phyloP scores from a whole-genome alignment of 2,797 vertebrate species.

The Dendrocincla tyrannina region DNA sequence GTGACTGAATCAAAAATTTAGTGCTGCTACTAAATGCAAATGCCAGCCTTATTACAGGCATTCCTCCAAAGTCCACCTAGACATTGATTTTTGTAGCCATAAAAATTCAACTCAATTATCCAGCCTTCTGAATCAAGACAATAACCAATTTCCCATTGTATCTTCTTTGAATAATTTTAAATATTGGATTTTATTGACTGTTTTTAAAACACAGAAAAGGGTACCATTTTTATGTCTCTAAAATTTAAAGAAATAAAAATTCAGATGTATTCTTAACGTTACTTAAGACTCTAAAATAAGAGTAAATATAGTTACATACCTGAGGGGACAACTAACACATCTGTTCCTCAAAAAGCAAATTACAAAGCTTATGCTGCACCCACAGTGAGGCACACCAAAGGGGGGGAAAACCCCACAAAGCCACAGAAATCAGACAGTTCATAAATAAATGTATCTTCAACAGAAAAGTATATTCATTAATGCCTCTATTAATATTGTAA shows the following conservation, averaged over 20 bases:
- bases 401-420: background rate
- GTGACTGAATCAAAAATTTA: conserved; percentile 11
- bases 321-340: background rate
- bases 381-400: background rate
- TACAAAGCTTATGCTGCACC: background rate
- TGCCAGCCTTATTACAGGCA: background rate
- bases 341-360: background rate
- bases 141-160: background rate
- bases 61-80: conserved; percentile 32
- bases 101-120: conserved; percentile 22
- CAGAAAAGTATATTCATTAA: background rate
- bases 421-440: background rate
- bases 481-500: background rate
- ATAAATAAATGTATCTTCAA: background rate
- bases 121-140: background rate
- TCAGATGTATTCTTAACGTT: background rate
- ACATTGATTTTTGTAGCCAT: background rate
- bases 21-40: conserved; percentile 11
- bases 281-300: background rate
- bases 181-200: background rate
- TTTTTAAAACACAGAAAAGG: background rate
- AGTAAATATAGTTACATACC: background rate
- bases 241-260: background rate
- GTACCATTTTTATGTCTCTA: background rate
- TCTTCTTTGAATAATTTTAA: background rate